These are phyloP conservation scores for Spodoptera exigua DNA, from an alignment of 2,888 invertebrate genomes.

Conservation along the genomic window DNA sequence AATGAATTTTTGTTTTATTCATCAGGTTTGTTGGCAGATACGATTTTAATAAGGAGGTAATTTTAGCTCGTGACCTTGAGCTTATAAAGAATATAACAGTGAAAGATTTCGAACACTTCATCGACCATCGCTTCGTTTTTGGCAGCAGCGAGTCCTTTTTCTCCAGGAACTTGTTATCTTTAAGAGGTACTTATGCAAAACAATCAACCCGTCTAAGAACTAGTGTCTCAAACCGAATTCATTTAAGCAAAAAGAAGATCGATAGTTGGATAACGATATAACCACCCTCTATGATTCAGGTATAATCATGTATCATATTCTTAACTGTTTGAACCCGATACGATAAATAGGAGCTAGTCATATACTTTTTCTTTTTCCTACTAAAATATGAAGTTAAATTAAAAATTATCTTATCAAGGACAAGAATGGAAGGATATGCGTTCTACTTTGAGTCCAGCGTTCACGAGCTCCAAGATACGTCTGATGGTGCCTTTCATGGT, in stretches of 20 bases:
- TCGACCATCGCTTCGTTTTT: slow-evolving; percentile 76
- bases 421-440: slow-evolving; percentile 76
- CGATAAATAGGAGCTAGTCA: no score
- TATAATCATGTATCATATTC: no score
- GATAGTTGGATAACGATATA: no score
- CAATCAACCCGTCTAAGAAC: no score
- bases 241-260: no score
- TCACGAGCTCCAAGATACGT: slow-evolving; percentile 85
- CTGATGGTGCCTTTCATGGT: slow-evolving; percentile 78
- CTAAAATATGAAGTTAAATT: no score
- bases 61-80: slow-evolving; percentile 82
- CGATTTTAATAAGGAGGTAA: slow-evolving; percentile 74
- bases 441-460: slow-evolving; percentile 80
- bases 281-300: no score
- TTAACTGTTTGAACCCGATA: no score
- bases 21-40: slow-evolving; percentile 77
- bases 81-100: slow-evolving; percentile 83
- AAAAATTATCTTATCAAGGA: slow-evolving; percentile 41
- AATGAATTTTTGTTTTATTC: not conserved
- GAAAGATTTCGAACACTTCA: slow-evolving; percentile 88
- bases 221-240: no score
- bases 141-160: slow-evolving; percentile 82
- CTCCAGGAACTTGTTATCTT: slow-evolving; percentile 79
- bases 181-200: slow-evolving; percentile 73
- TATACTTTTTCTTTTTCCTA: not conserved